Base-by-base conservation (phyloP, 1,140 invertebrate species). In the Heliothis subflexa region DNA sequence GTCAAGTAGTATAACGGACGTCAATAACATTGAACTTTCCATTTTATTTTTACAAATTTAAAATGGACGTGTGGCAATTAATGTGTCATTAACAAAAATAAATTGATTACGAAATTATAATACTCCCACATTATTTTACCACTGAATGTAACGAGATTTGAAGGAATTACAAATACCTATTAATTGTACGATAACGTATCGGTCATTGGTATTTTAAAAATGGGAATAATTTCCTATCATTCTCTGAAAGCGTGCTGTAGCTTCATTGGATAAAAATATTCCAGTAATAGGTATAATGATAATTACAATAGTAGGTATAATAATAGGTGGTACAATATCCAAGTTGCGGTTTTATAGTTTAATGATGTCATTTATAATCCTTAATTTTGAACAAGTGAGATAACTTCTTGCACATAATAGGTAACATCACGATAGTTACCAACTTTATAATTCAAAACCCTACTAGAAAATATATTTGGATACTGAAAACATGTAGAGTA, bases 151-250 rank as follows among this genome's bases (percentile, higher is more conserved):
- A 16, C 11, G 18, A 47, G 40, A 12, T 11, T 10, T 49, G 28
- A 47, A 66, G 40, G 40, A 66, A 11, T 40, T 45, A 40, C 18
- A 18, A 11, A 45, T n/a, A 25, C 21, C 21, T 25, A 13, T 16
- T 66, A 21, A 18, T 47, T 0, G 10, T 1, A 21, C 3, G 62
- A 47, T 66, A 66, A 47, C 9, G 18, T 66, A 66, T 66, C 62
- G 62, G 62, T 66, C 62, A 66, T 64, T 45, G 33, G 61, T 45
- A 64, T 64, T 64, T 64, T 64, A 28, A 64, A 64, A 64, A 64
- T 64, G 33, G 40, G 10, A 45, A 18, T 18, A 12, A 47, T 16
- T 66, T 66, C 62, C 62, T 66, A 66, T 66, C 62, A 66, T 33
- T 61, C 16, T 3, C 57, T 14, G 12, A 61, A 14, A 28, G 25